These are phyloP conservation scores for Pocillopora damicornis DNA, from an alignment of 64 coral and sea anemone species.

Conservation along the genomic window DNA sequence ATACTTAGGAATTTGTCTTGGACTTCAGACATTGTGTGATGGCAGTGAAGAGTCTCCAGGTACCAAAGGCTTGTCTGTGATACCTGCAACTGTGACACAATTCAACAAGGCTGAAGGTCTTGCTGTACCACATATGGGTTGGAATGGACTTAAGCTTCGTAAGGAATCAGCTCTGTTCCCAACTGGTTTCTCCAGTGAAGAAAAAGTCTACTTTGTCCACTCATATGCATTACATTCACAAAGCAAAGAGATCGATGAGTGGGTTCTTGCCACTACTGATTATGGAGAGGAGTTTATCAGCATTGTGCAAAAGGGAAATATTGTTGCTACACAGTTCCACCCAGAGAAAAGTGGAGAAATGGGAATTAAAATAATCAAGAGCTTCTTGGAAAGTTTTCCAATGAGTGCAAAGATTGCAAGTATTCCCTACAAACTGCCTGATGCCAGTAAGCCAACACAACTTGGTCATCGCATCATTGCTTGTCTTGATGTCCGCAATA, in stretches of 20 bases:
- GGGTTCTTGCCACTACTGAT: slow-evolving; percentile 44
- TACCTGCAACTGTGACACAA: slow-evolving; percentile 37
- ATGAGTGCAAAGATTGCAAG: background rate
- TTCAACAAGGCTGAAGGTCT: slow-evolving; percentile 36
- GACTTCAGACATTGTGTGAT: slow-evolving; percentile 53
- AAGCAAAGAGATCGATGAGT: background rate
- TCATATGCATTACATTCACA: slow-evolving; percentile 47
- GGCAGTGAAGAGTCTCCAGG: slow-evolving; percentile 65
- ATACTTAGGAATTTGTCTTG: slow-evolving; percentile 61
- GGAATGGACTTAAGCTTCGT: slow-evolving; percentile 62
- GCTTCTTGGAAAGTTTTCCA: slow-evolving; percentile 28
- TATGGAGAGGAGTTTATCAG: slow-evolving; percentile 57
- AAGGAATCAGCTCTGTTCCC: slow-evolving; percentile 35
- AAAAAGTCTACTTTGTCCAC: slow-evolving; percentile 72
- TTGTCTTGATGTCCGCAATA: slow-evolving; percentile 54
- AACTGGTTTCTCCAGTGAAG: slow-evolving; percentile 30
- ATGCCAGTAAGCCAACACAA: slow-evolving; percentile 19
- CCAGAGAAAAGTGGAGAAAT: slow-evolving; percentile 57
- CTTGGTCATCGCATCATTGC: slow-evolving; percentile 55
- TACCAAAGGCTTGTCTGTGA: slow-evolving; percentile 32
- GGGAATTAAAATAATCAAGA: slow-evolving; percentile 39
- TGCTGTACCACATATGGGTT: slow-evolving; percentile 69
- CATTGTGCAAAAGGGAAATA: slow-evolving; percentile 46
- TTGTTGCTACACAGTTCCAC: slow-evolving; percentile 59
- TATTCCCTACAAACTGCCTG: slow-evolving; percentile 1